Evolutionary conservation across 2,888 invertebrate species (phyloP).

Genomic region (Hyposoter didymator): DNA sequence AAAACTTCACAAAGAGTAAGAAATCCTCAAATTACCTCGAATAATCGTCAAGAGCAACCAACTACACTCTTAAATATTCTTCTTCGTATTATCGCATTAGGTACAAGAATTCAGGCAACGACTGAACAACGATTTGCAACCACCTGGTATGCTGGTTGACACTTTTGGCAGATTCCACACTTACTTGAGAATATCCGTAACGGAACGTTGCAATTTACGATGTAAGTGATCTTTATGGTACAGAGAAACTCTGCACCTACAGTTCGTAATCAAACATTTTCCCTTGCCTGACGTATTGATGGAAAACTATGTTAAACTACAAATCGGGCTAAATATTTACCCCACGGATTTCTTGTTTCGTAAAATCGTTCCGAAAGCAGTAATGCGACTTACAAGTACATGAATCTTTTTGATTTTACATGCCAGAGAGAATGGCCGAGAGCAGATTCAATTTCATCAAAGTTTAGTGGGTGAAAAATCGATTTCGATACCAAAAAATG

Average conservation of each 20-base stretch:
- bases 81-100: constrained; percentile 73
- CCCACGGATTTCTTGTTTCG: too few species aligned
- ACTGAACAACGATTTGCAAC: constrained; percentile 68
- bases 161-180: constrained; percentile 94
- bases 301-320: too few species aligned
- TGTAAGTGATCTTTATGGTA: constrained; percentile 88
- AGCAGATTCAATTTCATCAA: too few species aligned
- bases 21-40: neutral
- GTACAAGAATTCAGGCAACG: constrained; percentile 75
- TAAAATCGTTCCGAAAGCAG: too few species aligned
- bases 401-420: too few species aligned
- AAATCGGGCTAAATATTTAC: too few species aligned
- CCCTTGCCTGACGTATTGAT: accelerated
- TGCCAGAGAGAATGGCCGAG: too few species aligned
- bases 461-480: too few species aligned
- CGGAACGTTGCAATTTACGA: constrained; percentile 98
- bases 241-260: too few species aligned
- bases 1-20: constrained; percentile 64
- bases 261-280: neutral
- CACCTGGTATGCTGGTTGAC: constrained; percentile 87
- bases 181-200: constrained; percentile 97
- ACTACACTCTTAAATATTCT: neutral
- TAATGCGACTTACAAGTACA: too few species aligned
- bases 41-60: neutral
- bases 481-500: too few species aligned